These are phyloP conservation scores for Agrotis ipsilon DNA, from an alignment of 2,888 invertebrate genomes.

Conservation along the genomic window DNA sequence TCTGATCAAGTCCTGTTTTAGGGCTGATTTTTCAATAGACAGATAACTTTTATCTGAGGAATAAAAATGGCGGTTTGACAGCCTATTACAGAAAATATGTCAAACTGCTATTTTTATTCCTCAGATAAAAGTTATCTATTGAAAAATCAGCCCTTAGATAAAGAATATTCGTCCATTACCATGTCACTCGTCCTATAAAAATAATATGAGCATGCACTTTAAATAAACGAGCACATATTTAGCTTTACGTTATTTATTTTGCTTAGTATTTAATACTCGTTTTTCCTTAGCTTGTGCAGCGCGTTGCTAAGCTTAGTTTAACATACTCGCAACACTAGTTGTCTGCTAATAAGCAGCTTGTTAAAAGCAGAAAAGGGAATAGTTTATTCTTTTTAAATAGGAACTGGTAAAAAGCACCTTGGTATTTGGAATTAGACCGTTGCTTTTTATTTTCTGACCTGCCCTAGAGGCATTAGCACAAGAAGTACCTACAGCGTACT, in stretches of 20 bases:
- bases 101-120: too few relatives aligned
- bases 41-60: too few relatives aligned
- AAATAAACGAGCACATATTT: not conserved
- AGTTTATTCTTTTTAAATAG: not conserved
- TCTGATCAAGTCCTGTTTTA: too few relatives aligned
- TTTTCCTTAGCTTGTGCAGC: constrained; percentile 14
- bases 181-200: not conserved
- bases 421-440: too few relatives aligned
- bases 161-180: not conserved
- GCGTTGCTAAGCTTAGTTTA: constrained; percentile 8
- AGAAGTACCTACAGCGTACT: too few relatives aligned
- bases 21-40: too few relatives aligned
- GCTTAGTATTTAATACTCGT: not conserved
- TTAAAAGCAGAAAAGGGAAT: constrained; percentile 8
- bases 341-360: constrained; percentile 20
- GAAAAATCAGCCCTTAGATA: too few relatives aligned
- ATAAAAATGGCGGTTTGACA: too few relatives aligned
- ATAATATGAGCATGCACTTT: not conserved
- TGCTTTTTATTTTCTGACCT: too few relatives aligned
- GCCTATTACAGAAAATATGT: too few relatives aligned
- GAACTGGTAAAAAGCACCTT: not conserved
- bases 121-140: too few relatives aligned
- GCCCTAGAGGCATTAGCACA: too few relatives aligned
- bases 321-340: not conserved
- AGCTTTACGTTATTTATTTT: not conserved